Percentiles rank a stretch among this genome's conserved stretches.
Evolutionary conservation across 2,113 vertebrate species (phyloP).

Genomic region (Orientallactaga bullata): DNA sequence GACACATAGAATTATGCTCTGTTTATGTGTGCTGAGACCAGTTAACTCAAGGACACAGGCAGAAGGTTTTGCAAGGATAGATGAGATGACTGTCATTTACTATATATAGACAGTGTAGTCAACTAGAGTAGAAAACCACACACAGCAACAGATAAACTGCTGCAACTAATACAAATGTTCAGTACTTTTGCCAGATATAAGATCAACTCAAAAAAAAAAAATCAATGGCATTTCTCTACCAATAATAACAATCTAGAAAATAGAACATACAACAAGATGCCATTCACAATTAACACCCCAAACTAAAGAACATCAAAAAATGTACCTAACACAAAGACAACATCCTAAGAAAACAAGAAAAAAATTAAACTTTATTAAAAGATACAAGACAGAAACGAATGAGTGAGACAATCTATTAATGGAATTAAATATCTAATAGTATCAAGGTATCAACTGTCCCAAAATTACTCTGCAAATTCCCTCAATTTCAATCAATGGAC

Average conservation of each 20-base stretch:
- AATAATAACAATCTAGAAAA: conserved; percentile 49
- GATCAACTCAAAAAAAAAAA: conserved; percentile 61
- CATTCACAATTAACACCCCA: neutral
- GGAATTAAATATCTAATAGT: neutral
- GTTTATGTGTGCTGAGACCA: neutral
- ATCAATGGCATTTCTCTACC: conserved; percentile 53
- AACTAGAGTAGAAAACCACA: conserved; percentile 19
- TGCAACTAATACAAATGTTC: conserved; percentile 29
- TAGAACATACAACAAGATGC: conserved; percentile 29
- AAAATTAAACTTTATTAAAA: neutral
- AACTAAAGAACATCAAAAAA: conserved; percentile 35
- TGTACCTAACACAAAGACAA: conserved; percentile 5
- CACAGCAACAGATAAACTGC: neutral
- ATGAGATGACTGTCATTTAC: neutral
- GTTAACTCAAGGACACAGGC: neutral
- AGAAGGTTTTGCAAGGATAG: neutral
- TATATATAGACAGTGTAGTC: neutral
- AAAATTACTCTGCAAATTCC: neutral
- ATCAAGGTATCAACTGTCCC: neutral
- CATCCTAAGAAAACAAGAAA: neutral
- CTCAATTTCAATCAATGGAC: neutral
- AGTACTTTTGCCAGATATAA: conserved; percentile 52
- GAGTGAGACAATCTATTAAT: neutral
- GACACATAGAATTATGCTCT: neutral
- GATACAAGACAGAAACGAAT: neutral